phyloP scores from a whole-genome alignment of 1,140 invertebrate genomes.

The Cecropterus lyciades region DNA sequence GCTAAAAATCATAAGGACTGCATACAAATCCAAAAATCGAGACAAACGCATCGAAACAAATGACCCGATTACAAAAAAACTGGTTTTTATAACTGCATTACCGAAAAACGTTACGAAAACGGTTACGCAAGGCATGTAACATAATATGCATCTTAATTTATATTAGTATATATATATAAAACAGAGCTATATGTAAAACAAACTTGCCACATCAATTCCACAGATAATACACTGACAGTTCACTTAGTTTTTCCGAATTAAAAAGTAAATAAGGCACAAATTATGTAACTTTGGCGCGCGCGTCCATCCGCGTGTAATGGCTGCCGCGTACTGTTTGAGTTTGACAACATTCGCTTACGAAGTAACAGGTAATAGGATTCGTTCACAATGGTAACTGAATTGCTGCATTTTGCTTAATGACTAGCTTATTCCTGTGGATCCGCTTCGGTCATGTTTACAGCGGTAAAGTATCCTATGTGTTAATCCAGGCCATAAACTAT shows the following conservation, averaged over 20 bases:
- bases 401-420: no score
- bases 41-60: slow-evolving; percentile 13
- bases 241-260: slow-evolving; percentile 16
- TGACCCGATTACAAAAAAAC: slow-evolving; percentile 25
- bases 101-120: slow-evolving; percentile 30
- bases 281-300: slow-evolving; percentile 21
- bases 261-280: slow-evolving; percentile 18
- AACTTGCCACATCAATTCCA: slow-evolving; percentile 34
- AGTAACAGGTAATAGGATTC: no score
- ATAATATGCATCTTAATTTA: no score
- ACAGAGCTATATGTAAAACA: slow-evolving; percentile 15
- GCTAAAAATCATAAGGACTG: no score
- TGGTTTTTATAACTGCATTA: slow-evolving; percentile 33
- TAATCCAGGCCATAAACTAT: no score
- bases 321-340: slow-evolving; percentile 8
- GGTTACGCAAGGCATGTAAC: no score
- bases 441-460: no score
- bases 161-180: no score
- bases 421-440: no score
- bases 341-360: slow-evolving; percentile 12
- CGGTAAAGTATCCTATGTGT: no score
- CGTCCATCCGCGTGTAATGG: slow-evolving; percentile 19
- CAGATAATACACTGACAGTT: slow-evolving; percentile 23
- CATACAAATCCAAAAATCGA: no score
- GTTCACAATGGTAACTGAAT: no score